phyloP scores from a whole-genome alignment of 37 sponge, comb jelly and placozoan genomes.

The Eunapius fragilis region DNA sequence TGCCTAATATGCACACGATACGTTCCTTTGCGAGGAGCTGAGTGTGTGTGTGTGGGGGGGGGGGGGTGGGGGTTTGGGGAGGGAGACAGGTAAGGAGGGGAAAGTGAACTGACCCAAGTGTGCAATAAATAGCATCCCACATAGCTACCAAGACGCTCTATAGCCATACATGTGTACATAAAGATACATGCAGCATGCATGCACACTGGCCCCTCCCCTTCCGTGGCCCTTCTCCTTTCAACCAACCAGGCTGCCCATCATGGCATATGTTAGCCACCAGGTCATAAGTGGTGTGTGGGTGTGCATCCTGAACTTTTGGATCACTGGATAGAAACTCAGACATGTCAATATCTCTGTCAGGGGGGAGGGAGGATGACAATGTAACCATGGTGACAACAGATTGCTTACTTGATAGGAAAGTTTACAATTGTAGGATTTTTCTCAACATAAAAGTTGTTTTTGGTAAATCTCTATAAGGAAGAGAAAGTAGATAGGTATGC shows the following conservation, averaged over 20 bases:
- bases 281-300: constrained; percentile 89
- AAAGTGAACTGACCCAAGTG: no score
- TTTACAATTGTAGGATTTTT: constrained; percentile 99
- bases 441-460: constrained; percentile 96
- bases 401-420: constrained; percentile 90
- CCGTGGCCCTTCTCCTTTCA: neutral
- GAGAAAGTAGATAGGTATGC: neutral
- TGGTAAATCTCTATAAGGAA: constrained; percentile 87
- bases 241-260: constrained; percentile 87
- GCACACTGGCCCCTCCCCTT: neutral
- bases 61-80: no score
- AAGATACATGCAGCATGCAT: no score
- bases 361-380: neutral
- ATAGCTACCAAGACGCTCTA: no score
- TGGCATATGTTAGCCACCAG: constrained; percentile 96
- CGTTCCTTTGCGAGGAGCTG: constrained; percentile 83
- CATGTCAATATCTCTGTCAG: constrained; percentile 93
- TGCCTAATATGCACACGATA: constrained; percentile 87
- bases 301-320: constrained; percentile 68
- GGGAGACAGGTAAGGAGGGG: no score
- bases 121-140: no score
- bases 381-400: neutral
- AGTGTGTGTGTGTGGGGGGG: no score
- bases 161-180: no score
- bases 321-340: constrained; percentile 91